Evolutionary conservation across 2,113 vertebrate species (phyloP).

Genomic region (Spea multiplicata): DNA sequence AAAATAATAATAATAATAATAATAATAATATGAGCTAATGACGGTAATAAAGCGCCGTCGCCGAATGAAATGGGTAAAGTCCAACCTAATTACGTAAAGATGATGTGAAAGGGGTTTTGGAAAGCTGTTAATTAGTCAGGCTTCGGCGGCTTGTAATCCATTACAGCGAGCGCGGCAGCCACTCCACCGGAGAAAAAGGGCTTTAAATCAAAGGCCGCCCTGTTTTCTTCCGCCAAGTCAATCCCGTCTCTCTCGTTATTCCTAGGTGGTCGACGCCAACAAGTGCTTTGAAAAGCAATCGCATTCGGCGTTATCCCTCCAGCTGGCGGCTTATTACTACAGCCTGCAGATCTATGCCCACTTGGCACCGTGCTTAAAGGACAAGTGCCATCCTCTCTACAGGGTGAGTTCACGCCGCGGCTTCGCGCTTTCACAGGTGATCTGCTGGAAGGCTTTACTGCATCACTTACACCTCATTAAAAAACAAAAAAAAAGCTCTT

Average conservation of each 20-base stretch:
- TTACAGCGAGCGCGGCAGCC: background rate
- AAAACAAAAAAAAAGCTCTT: constrained; percentile 20
- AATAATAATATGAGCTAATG: too few relatives aligned
- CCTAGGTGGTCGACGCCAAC: constrained; percentile 85
- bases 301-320: constrained; percentile 83
- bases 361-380: constrained; percentile 80
- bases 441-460: constrained; percentile 43
- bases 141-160: constrained; percentile 11
- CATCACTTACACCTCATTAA: constrained; percentile 51
- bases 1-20: too few relatives aligned
- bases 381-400: constrained; percentile 88
- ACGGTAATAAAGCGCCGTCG: constrained; percentile 1
- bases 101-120: constrained; percentile 31
- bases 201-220: constrained; percentile 18
- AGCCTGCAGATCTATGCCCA: constrained; percentile 89
- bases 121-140: constrained; percentile 30
- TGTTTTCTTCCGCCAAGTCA: constrained; percentile 44
- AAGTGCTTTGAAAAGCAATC: constrained; percentile 91
- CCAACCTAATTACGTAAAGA: constrained; percentile 29
- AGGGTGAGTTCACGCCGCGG: constrained; percentile 71
- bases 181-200: background rate
- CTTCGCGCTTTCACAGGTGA: constrained; percentile 47
- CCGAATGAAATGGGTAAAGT: constrained; percentile 23
- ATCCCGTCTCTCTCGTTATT: constrained; percentile 33
- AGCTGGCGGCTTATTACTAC: constrained; percentile 93